phyloP scores from a whole-genome alignment of 2,888 invertebrate genomes.

The Himalopsyche anomala region DNA sequence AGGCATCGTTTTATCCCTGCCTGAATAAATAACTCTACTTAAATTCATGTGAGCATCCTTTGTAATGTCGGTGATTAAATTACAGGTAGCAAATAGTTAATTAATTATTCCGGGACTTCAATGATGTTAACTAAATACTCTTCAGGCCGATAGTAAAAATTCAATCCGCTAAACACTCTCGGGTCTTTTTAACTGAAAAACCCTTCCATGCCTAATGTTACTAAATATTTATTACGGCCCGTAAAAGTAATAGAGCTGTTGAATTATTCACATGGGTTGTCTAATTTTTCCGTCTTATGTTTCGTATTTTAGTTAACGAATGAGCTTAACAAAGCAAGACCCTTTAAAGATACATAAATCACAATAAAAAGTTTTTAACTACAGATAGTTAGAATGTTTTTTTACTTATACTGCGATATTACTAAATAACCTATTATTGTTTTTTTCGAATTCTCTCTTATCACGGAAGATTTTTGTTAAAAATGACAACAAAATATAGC shows the following conservation, averaged over 20 bases:
- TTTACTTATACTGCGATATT: too few relatives aligned
- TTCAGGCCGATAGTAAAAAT: slow-evolving; percentile 11
- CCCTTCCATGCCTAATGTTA: neutral
- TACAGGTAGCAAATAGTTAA: neutral
- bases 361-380: too few relatives aligned
- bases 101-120: slow-evolving; percentile 12
- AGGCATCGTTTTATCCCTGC: too few relatives aligned
- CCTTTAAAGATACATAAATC: neutral
- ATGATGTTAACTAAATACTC: neutral
- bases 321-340: neutral
- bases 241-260: slow-evolving; percentile 44
- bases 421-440: too few relatives aligned
- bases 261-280: slow-evolving; percentile 54
- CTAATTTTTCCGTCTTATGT: slow-evolving; percentile 47
- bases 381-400: too few relatives aligned
- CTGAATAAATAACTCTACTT: too few relatives aligned
- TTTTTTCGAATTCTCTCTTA: too few relatives aligned
- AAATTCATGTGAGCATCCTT: neutral
- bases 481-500: too few relatives aligned
- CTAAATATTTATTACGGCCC: slow-evolving; percentile 29
- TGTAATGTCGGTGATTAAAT: neutral
- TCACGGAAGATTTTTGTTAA: too few relatives aligned
- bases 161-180: slow-evolving; percentile 19
- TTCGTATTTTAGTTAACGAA: neutral
- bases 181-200: slow-evolving; percentile 2